These are phyloP conservation scores for Gymnorhina tibicen DNA, from an alignment of 2,113 vertebrate species.

Conservation along the genomic window DNA sequence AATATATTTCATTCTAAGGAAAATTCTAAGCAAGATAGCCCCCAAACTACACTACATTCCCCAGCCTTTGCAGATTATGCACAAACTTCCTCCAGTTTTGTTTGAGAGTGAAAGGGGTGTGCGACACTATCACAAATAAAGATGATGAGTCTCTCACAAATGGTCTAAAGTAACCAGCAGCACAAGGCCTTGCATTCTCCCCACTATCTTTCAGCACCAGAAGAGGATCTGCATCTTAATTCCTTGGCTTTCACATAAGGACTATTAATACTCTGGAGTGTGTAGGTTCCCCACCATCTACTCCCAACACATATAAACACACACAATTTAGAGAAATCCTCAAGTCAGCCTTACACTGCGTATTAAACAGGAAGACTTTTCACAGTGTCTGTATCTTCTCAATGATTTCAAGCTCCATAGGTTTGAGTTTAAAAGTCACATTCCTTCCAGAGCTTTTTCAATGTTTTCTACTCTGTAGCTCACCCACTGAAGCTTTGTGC, in stretches of 20 bases:
- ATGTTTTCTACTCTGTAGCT: not conserved
- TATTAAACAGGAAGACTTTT: not conserved
- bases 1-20: not conserved
- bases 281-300: not conserved
- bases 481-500: not conserved
- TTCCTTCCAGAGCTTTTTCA: not conserved
- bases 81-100: not conserved
- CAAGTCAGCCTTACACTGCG: not conserved
- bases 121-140: not conserved
- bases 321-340: not conserved
- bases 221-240: not conserved
- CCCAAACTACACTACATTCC: not conserved
- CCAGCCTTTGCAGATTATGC: not conserved
- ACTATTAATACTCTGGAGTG: not conserved
- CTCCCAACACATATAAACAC: not conserved
- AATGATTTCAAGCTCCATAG: not conserved
- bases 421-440: not conserved
- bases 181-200: not conserved
- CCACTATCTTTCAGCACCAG: not conserved
- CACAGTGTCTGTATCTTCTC: not conserved
- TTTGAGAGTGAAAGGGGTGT: not conserved
- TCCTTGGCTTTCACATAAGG: not conserved
- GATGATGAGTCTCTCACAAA: not conserved
- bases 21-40: not conserved
- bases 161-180: not conserved